phyloP scores from a whole-genome alignment of 2,888 invertebrate species.

The Mongoloraphidia duomilia region DNA sequence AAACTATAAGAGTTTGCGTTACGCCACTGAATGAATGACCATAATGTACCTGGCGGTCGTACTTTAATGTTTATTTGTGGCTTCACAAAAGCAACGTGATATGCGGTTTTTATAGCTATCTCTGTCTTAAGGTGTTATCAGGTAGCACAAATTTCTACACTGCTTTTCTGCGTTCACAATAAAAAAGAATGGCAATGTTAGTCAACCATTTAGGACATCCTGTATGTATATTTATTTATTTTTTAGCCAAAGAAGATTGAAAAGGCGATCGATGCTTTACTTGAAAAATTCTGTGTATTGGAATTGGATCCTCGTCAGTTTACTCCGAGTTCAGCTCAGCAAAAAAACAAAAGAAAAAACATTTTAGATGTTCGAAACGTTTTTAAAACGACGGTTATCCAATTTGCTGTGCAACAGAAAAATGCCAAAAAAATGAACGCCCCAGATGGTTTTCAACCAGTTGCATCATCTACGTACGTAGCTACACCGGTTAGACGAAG shows the following conservation, averaged over 20 bases:
- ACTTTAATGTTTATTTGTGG: neutral
- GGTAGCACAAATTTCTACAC: neutral
- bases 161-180: too few species aligned
- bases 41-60: too few species aligned
- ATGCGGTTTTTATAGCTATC: too few species aligned
- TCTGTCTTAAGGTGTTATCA: neutral
- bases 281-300: conserved; percentile 42
- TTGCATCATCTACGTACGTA: conserved; percentile 20
- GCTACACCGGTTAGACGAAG: conserved; percentile 38
- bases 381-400: conserved; percentile 42
- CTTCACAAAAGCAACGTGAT: too few species aligned
- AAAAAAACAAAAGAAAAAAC: conserved; percentile 16
- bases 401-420: conserved; percentile 37
- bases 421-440: conserved; percentile 15
- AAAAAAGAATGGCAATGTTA: too few species aligned
- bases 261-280: conserved; percentile 35
- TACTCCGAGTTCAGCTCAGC: conserved; percentile 12
- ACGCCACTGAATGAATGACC: too few species aligned
- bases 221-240: neutral
- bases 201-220: neutral
- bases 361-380: conserved; percentile 39
- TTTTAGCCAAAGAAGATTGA: conserved; percentile 36
- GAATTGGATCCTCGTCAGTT: conserved; percentile 32
- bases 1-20: too few species aligned
- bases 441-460: conserved; percentile 27